Evolutionary conservation across 1,140 invertebrate genomes (phyloP), one percentile per base, ranked within the genome.

Genomic region (Aphidius gifuensis): DNA sequence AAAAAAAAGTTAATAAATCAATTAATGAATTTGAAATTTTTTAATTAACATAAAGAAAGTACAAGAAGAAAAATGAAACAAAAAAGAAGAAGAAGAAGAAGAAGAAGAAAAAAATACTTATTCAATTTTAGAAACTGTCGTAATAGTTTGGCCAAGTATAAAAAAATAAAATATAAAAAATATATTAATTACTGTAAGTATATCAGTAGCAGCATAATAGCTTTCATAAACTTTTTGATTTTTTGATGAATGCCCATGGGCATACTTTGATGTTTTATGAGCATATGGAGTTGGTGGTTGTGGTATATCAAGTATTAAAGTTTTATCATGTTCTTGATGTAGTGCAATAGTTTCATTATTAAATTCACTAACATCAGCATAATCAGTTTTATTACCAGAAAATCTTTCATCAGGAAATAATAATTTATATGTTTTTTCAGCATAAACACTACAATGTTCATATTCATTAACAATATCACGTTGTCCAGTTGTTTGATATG

Each of bases 171-270:
- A 16, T 16, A 16, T 16, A 16, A 16, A 16, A 16, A 16, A 16
- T 16, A 16, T 16, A 16, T 16, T 16, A 80, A 78, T 81, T 76
- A 88, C 87, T 76, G 87, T 87, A 63, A 88, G 83, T 69, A 89
- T 88, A 69, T 89, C 87, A 0, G 87, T 88, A n/a, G 86, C 86
- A 2, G 87, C 87, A 67, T 89, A 88, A 72, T 87, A 88, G 68
- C 84, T 86, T 70, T 89, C 87, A 61, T 84, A 80, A 6, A 85
- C 82, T 66, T 83, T 83, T 39, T 55, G 51, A 38, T 55, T 42
- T 49, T 63, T 63, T 21, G 68, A 68, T 21, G 70, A 71, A 53
- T 75, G 71, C 6, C 56, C 55, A 58, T 63, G 56, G 53, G 64
- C 69, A 16, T 70, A 63, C 32, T 68, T 69, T 21, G 64, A 38